Base-by-base conservation (phyloP, 2,888 invertebrate species). In the Phasia obesa region DNA sequence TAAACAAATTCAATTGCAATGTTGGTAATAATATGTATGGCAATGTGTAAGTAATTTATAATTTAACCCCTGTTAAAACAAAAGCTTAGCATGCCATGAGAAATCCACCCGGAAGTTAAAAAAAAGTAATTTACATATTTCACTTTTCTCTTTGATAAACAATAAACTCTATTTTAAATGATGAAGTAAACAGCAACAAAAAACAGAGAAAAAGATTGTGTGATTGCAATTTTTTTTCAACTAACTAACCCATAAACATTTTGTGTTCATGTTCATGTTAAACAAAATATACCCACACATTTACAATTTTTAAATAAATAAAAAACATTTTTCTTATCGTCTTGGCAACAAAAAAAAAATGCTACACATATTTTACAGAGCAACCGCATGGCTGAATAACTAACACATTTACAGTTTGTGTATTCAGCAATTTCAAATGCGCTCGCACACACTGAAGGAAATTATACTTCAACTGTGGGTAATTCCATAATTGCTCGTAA, bases 281-380 rank as follows among this genome's bases (percentile, higher is more conserved):
- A 55, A 57, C 11, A 64, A 5, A 44, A 19, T 27, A 53, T 35
- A 75, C 70, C n/a, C 49, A 79, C 49, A 79, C 79, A 76, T 23
- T 55, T 6, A 57, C 9, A 69, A 27, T 21, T 73, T 71, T 49
- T n/a, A 35, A 53, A 64, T 9, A 9, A 21, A 15, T 49, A 38
- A 19, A 49, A 73, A 57, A 67, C 19, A 23, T 64, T 44, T 49
- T 78, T 74, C 59, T 70, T 23, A 73, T 83, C 42, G 83, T 27
- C 79, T 60, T 79, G 75, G 71, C 83, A 83, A 78, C 75, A 79
- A 47, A 60, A 69, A 74, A 44, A 53, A 38, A 9, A 62, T n/a
- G 57, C 57, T n/a, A 42, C 44, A 51, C 21, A 67, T 31, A 65
- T 44, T 21, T 47, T 23, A 9, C 21, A 59, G 35, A 15, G 23